Percentiles rank a stretch among this genome's conserved stretches.
These are phyloP conservation scores for Drosophila obscura DNA, from an alignment of 1,140 invertebrate genomes.

Conservation along the genomic window DNA sequence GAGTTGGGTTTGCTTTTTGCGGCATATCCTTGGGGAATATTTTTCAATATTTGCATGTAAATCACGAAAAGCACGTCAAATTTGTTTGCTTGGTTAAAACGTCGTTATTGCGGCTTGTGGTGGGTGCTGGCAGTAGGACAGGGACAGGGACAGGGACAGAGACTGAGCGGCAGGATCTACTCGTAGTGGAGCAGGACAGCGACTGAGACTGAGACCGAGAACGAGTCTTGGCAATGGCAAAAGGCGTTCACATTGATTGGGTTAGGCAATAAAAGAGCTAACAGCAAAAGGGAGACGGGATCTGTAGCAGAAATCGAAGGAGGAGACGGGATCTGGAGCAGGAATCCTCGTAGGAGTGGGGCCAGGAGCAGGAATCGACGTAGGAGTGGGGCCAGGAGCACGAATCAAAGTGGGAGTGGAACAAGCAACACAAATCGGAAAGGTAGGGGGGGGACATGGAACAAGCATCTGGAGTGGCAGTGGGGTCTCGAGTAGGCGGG, in stretches of 20 bases:
- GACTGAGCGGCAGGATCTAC: too few species aligned
- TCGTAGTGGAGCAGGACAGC: background rate
- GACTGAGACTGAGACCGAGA: background rate
- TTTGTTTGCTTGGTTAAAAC: slow-evolving; percentile 81
- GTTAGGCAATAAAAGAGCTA: slow-evolving; percentile 72
- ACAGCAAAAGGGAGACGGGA: slow-evolving; percentile 11
- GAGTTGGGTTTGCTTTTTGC: slow-evolving; percentile 70
- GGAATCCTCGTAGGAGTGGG: background rate
- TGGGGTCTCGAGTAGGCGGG: slow-evolving; percentile 5
- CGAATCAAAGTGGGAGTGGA: too few species aligned
- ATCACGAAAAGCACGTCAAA: slow-evolving; percentile 84
- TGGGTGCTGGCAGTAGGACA: slow-evolving; percentile 6
- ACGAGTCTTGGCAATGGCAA: slow-evolving; percentile 36
- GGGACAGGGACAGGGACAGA: background rate
- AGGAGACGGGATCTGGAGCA: slow-evolving; percentile 8
- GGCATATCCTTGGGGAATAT: slow-evolving; percentile 81
- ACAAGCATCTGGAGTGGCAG: background rate
- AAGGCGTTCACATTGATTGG: slow-evolving; percentile 75
- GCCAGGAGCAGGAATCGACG: background rate
- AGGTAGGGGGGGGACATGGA: background rate
- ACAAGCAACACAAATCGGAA: background rate
- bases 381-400: too few species aligned
- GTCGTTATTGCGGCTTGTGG: slow-evolving; percentile 74
- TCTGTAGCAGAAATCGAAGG: slow-evolving; percentile 11
- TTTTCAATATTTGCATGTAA: slow-evolving; percentile 83